Evolutionary conservation across 1,140 invertebrate species (phyloP).

Genomic region (Ceratoteleas bidentatus): DNA sequence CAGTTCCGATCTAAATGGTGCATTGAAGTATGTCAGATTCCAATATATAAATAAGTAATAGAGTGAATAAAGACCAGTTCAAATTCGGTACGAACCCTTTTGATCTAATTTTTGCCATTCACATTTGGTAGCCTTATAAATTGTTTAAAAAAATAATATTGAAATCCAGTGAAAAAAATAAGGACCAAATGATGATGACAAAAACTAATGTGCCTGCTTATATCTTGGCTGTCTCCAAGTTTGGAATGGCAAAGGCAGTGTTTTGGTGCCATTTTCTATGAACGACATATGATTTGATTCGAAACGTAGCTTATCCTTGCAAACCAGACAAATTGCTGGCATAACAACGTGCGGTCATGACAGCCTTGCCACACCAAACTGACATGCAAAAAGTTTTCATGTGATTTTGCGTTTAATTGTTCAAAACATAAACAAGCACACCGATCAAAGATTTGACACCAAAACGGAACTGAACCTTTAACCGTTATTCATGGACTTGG

Average conservation of each 20-base stretch:
- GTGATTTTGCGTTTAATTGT: constrained; percentile 57
- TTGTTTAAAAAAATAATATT: too few relatives aligned
- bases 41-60: too few relatives aligned
- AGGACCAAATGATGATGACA: constrained; percentile 43
- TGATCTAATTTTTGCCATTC: constrained; percentile 33
- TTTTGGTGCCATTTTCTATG: constrained; percentile 86
- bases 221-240: constrained; percentile 83
- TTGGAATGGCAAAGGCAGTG: constrained; percentile 85
- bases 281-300: constrained; percentile 54
- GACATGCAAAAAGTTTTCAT: constrained; percentile 71
- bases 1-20: too few relatives aligned
- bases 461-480: constrained; percentile 84
- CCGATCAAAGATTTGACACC: constrained; percentile 83
- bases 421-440: constrained; percentile 83
- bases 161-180: too few relatives aligned
- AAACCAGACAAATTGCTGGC: constrained; percentile 45
- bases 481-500: constrained; percentile 77
- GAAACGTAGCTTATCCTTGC: constrained; percentile 28
- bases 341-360: constrained; percentile 78
- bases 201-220: constrained; percentile 82
- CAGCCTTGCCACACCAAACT: constrained; percentile 83
- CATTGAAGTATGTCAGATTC: too few relatives aligned
- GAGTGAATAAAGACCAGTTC: constrained; percentile 50
- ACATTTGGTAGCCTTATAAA: constrained; percentile 2
- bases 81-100: constrained; percentile 33